Evolutionary conservation across 2,113 vertebrate genomes (phyloP), one percentile per base, ranked within the genome.

Genomic region (Actenoides hombroni): DNA sequence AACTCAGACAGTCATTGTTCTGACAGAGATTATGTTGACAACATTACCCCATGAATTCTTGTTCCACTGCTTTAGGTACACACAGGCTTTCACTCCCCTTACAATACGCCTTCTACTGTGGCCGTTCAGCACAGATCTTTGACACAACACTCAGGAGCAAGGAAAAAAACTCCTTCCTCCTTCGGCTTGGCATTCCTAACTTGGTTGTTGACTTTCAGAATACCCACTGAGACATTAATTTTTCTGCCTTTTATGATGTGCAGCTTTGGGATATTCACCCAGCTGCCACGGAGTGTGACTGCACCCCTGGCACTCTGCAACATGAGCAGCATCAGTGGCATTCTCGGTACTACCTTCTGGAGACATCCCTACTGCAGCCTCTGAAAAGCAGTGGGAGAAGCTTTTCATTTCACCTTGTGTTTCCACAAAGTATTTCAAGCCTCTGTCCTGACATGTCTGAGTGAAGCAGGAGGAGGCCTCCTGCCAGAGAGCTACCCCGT

Each of bases 371-470:
- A 73, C 76, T 53, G 74, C 71, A 53, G 53, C 7, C 1, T 39
- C 90, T 61, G 82, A 23, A 89, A 82, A 74, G 61, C 83, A 80
- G 5, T 15, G 92, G 67, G 82, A 96, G 96, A 96, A 86, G 96
- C 63, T 75, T 92, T 85, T 31, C 70, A 87, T 83, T 91, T 88
- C 86, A 71, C 75, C 95, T 33, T 33, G 84, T 67, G 53, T 51
- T 71, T 86, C 79, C 86, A 86, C 18, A 54, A 67, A 95, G 93
- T 64, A 53, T 86, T 95, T 88, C 61, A 78, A 60, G 85, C 63
- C 85, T 90, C 84, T 97, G 98, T 95, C 95, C 93, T 86, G 97
- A 98, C 97, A 98, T 68, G 98, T 95, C 95, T 96, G 94, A 83
- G 93, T 88, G 97, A 56, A 94, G 97, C 92, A 95, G 96, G 90